Evolutionary conservation across 2,888 invertebrate genomes (phyloP).

Genomic region (Callinectes sapidus): DNA sequence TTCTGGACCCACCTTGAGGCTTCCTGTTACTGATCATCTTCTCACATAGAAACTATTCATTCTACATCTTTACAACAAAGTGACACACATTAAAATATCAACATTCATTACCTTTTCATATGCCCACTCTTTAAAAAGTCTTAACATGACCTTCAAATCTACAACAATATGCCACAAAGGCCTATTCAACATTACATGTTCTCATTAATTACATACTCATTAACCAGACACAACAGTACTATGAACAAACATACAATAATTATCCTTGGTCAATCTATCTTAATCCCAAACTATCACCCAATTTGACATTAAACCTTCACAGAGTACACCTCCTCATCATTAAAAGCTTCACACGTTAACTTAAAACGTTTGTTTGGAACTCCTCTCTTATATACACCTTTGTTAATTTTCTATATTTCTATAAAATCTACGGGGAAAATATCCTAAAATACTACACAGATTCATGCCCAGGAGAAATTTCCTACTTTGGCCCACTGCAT

Average conservation of each 20-base stretch:
- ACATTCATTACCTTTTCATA: neutral
- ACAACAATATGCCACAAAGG: neutral
- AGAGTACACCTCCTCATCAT: neutral
- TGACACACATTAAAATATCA: neutral
- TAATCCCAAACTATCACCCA: constrained; percentile 7
- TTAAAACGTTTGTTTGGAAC: neutral
- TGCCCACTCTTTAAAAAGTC: neutral
- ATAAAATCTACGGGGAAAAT: neutral
- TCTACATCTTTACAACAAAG: constrained; percentile 21
- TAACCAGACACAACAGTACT: neutral
- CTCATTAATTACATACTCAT: neutral
- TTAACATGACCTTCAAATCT: neutral
- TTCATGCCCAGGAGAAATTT: neutral
- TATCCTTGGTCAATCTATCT: neutral
- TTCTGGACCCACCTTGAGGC: neutral
- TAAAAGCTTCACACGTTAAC: neutral
- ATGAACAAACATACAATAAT: neutral
- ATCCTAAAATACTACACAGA: constrained; percentile 3
- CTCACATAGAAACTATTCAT: neutral
- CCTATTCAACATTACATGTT: constrained; percentile 8
- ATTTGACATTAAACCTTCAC: neutral
- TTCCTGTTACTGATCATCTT: neutral
- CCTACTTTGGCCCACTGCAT: constrained; percentile 30
- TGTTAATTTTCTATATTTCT: neutral
- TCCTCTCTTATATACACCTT: neutral